These are phyloP conservation scores for Holothuria scabra DNA, from an alignment of 53 echinoderm and acorn worm genomes.

Conservation along the genomic window DNA sequence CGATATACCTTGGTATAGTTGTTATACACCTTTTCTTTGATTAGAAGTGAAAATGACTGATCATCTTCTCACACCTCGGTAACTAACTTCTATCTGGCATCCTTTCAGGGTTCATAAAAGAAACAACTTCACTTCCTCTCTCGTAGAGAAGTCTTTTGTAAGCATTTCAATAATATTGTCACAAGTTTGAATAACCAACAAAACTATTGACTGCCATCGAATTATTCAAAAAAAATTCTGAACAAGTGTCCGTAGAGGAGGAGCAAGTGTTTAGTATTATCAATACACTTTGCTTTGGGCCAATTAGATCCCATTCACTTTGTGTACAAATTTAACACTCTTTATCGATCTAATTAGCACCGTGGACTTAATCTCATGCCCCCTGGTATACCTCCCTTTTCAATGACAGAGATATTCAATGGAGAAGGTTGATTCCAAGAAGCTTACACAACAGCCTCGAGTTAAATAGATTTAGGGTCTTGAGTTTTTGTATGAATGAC, in stretches of 20 bases:
- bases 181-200: constrained; percentile 1
- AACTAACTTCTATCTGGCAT: too few relatives aligned
- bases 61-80: too few relatives aligned
- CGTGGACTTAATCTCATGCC: constrained; percentile 15
- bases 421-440: constrained; percentile 16
- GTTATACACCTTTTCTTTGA: too few relatives aligned
- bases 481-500: constrained; percentile 18
- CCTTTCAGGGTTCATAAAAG: too few relatives aligned
- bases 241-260: constrained; percentile 21
- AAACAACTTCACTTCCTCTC: too few relatives aligned
- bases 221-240: constrained; percentile 21
- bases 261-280: constrained; percentile 23
- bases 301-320: constrained; percentile 23
- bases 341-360: constrained; percentile 41
- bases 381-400: constrained; percentile 30
- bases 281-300: constrained; percentile 16
- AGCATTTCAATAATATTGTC: constrained; percentile 11
- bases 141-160: not conserved
- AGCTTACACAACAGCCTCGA: constrained; percentile 21
- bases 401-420: constrained; percentile 18
- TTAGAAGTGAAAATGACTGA: too few relatives aligned
- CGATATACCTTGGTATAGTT: too few relatives aligned
- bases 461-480: not conserved
- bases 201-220: constrained; percentile 14
- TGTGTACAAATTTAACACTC: constrained; percentile 29